A percentile compares a stretch with the other conserved stretches of the same genome.
Evolutionary conservation across 2,888 invertebrate genomes (phyloP).

Genomic region (Prosapia bicincta): DNA sequence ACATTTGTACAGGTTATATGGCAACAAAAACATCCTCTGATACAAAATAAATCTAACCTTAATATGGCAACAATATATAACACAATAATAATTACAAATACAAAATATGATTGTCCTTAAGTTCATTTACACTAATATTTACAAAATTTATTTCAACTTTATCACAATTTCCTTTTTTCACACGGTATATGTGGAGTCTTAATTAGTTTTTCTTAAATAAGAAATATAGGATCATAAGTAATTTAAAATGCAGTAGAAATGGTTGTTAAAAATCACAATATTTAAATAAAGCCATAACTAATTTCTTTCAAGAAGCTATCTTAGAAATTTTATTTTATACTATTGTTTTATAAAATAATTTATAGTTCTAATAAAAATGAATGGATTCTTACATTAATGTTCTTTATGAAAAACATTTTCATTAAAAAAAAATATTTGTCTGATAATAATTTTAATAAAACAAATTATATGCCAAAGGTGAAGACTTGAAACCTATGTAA

Average conservation of each 20-base stretch:
- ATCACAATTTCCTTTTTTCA: background rate
- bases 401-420: no score
- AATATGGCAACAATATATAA: conserved; percentile 23
- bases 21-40: background rate
- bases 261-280: background rate
- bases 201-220: no score
- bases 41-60: conserved; percentile 5
- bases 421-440: no score
- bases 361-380: no score
- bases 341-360: no score
- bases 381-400: no score
- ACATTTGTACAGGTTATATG: background rate
- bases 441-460: no score
- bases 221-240: background rate
- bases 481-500: no score
- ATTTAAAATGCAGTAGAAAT: background rate
- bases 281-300: background rate
- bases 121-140: background rate
- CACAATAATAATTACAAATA: background rate
- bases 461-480: no score
- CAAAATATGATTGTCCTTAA: background rate
- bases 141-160: background rate
- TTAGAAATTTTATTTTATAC: no score
- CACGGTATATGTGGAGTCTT: no score
- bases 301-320: no score